Conservation (phyloP, 2,888 invertebrate genomes). For the Gortyna flavago region DNA sequence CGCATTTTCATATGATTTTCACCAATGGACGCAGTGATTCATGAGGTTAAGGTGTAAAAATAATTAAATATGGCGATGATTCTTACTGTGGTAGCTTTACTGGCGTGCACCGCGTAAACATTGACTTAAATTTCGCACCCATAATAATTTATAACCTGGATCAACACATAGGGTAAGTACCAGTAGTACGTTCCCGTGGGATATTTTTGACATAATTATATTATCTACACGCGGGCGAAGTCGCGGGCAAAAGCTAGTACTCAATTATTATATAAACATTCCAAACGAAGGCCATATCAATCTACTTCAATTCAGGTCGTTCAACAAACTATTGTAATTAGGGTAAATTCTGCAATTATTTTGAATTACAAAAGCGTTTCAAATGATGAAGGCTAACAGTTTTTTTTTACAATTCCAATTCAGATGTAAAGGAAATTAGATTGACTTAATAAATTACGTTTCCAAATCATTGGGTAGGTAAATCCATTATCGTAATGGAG, state of each 20-base stretch:
- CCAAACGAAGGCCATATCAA: conserved; percentile 14
- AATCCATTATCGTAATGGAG: conserved; percentile 63
- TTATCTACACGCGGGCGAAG: neutral
- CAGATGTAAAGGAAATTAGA: conserved; percentile 63
- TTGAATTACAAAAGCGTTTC: conserved; percentile 48
- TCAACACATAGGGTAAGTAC: neutral
- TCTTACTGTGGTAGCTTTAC: too few species aligned
- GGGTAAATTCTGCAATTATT: conserved; percentile 37
- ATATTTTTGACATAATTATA: neutral
- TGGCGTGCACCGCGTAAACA: too few species aligned
- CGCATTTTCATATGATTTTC: neutral
- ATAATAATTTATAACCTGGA: neutral
- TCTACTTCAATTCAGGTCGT: conserved; percentile 24
- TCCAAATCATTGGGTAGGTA: conserved; percentile 61
- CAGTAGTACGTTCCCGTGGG: neutral
- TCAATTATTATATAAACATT: conserved; percentile 7
- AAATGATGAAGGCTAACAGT: conserved; percentile 41
- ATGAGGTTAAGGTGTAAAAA: neutral
- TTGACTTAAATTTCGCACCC: too few species aligned
- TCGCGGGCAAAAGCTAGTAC: neutral
- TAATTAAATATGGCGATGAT: neutral
- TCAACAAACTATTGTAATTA: conserved; percentile 35
- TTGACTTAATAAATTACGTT: conserved; percentile 68
- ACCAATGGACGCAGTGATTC: neutral
- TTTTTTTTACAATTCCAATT: conserved; percentile 49